Evolutionary conservation across 2,888 invertebrate species (phyloP).

Genomic region (Luperina testacea): DNA sequence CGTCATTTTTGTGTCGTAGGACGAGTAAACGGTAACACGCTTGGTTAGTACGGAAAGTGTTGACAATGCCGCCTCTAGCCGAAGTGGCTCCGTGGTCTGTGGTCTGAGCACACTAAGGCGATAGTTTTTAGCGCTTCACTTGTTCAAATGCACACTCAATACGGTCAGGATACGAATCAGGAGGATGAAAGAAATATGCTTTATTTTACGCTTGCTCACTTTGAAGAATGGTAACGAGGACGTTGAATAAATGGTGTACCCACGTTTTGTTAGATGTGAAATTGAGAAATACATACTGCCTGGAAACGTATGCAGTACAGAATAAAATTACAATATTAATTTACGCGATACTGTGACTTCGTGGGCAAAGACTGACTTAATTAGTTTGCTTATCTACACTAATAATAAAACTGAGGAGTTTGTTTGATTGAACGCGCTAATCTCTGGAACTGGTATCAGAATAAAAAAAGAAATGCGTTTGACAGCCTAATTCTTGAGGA

Average conservation of each 20-base stretch:
- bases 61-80: neutral
- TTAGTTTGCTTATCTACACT: neutral
- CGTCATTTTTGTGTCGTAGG: too few relatives aligned
- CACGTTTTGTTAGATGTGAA: neutral
- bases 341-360: neutral
- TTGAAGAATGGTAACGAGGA: constrained; percentile 23
- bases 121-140: constrained; percentile 53
- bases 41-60: neutral
- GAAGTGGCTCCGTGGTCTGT: neutral
- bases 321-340: neutral
- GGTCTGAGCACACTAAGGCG: constrained; percentile 33
- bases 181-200: constrained; percentile 9
- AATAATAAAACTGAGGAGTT: too few relatives aligned
- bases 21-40: neutral
- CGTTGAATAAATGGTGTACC: constrained; percentile 10
- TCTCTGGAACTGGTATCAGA: neutral
- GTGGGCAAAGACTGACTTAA: neutral
- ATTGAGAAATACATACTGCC: neutral
- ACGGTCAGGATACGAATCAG: neutral
- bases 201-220: constrained; percentile 27
- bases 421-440: too few relatives aligned
- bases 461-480: neutral
- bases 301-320: neutral
- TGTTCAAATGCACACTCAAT: constrained; percentile 45
- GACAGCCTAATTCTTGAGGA: neutral